Evolutionary conservation across 2,888 invertebrate species (phyloP), one percentile per base, ranked within the genome.

Genomic region (Amphipoea lucens): DNA sequence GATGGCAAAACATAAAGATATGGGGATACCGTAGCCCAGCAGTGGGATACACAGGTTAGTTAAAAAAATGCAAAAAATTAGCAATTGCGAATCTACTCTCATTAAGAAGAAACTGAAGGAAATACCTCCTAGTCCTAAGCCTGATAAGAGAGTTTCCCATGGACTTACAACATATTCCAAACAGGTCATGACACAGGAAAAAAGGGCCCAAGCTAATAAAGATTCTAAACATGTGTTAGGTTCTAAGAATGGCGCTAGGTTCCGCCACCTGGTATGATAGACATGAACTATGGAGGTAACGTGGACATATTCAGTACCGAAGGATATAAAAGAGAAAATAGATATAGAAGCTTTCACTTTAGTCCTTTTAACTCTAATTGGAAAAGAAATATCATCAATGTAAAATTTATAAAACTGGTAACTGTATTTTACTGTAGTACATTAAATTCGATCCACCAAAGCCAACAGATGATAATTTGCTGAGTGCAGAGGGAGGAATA

Each of bases 241-340:
- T 89, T 82, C 89, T 85, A 76, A 76, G 87, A 87, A 89, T 80
- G 89, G 89, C 87, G 87, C 81, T 88, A 60, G 57, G 68, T 66
- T 73, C 79, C 65, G 48, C 54, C 84, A 85, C 76, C 74, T 81
- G 74, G 77, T 74, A 84, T 86, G 74, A 66, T 51, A 71, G 42
- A 65, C 77, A 75, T 79, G 70, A 70, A 70, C 70, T 63, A 20
- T 54, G 62, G 40, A 70, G 1, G 40, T 45, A 67, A 29, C 2
- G 54, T 23, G 40, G 57, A 85, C 66, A 40, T 42, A 68, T 63
- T 57, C 54, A 57, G n/a, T 70, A 67, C 4, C 2, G 2, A 40
- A 81, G 11, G 11, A 29, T 60, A 17, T n/a, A 4, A 5, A 66
- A 45, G 7, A 69, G 57, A n/a, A 65, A 57, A 68, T 23, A 9